A percentile compares a stretch with the other conserved stretches of the same genome.
Conservation (phyloP, 1,140 invertebrate genomes). For the Trypoxylus dichotomus region DNA sequence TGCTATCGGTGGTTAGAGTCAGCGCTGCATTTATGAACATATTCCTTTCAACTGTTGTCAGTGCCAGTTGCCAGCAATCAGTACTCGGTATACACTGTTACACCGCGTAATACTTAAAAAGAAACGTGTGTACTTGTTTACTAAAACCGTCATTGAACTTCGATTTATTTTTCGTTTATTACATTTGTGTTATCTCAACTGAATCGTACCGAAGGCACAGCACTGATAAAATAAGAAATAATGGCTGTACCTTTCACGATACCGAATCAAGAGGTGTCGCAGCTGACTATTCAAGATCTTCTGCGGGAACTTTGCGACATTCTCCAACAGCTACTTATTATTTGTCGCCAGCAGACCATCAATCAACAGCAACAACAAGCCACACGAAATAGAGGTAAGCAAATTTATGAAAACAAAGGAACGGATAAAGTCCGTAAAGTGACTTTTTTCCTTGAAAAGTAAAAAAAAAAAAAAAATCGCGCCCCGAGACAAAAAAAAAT, state of each 20-base stretch:
- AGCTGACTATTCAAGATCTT: constrained; percentile 43
- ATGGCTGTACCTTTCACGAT: constrained; percentile 55
- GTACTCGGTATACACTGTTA: background rate
- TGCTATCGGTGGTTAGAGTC: constrained; percentile 12
- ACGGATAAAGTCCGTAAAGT: background rate
- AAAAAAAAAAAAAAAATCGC: background rate
- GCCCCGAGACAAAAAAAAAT: background rate
- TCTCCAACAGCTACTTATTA: constrained; percentile 11
- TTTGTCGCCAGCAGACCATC: constrained; percentile 20
- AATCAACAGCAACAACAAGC: constrained; percentile 3
- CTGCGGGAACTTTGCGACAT: constrained; percentile 41
- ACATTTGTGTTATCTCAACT: background rate
- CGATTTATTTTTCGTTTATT: background rate
- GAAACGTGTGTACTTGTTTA: background rate
- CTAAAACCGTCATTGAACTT: no score
- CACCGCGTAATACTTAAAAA: background rate
- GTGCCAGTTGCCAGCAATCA: constrained; percentile 19
- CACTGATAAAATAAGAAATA: background rate
- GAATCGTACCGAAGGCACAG: background rate
- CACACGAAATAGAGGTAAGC: constrained; percentile 24
- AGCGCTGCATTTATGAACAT: constrained; percentile 32
- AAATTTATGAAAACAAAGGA: background rate
- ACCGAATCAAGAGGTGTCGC: constrained; percentile 49
- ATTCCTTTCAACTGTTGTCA: constrained; percentile 35
- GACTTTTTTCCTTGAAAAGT: background rate